These are phyloP conservation scores for Pseudomyrmex sp. DNA, from an alignment of 1,140 invertebrate species.

Conservation along the genomic window DNA sequence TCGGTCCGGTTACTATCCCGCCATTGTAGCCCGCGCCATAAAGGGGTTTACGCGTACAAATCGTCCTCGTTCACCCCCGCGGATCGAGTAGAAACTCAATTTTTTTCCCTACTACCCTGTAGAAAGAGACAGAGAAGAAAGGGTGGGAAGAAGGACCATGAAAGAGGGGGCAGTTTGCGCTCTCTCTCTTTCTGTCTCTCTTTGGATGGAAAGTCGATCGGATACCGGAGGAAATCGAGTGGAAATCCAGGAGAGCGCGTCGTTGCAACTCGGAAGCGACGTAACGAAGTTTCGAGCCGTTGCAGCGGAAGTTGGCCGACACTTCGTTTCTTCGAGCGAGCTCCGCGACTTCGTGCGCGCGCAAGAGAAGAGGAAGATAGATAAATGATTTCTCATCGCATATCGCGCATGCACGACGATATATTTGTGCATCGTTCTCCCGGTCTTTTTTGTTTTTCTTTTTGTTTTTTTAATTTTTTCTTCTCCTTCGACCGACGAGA, in stretches of 20 bases:
- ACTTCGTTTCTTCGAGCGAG: conserved; percentile 65
- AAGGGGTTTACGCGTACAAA: conserved; percentile 70
- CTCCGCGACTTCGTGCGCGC: conserved; percentile 4
- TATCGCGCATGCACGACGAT: conserved; percentile 47
- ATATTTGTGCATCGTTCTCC: conserved; percentile 26
- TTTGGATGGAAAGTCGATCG: conserved; percentile 50
- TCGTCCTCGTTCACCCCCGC: conserved; percentile 59
- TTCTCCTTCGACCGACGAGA: conserved; percentile 24
- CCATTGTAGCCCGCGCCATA: conserved; percentile 63
- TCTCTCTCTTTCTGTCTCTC: neutral
- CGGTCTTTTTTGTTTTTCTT: neutral
- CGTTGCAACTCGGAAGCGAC: conserved; percentile 74
- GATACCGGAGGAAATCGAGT: conserved; percentile 63
- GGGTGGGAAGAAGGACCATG: neutral
- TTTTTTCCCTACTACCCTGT: conserved; percentile 7
- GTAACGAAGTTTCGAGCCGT: conserved; percentile 75
- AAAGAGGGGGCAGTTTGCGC: conserved; percentile 24
- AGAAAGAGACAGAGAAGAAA: conserved; percentile 5
- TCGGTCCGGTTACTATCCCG: conserved; percentile 51
- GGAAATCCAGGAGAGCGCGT: conserved; percentile 67
- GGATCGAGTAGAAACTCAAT: conserved; percentile 69
- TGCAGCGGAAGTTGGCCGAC: conserved; percentile 74
- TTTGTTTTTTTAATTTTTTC: neutral
- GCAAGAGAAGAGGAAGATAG: neutral
- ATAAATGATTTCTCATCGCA: conserved; percentile 16